phyloP scores from a whole-genome alignment of 1,140 invertebrate genomes.

The Pogonognathellus flavescens region DNA sequence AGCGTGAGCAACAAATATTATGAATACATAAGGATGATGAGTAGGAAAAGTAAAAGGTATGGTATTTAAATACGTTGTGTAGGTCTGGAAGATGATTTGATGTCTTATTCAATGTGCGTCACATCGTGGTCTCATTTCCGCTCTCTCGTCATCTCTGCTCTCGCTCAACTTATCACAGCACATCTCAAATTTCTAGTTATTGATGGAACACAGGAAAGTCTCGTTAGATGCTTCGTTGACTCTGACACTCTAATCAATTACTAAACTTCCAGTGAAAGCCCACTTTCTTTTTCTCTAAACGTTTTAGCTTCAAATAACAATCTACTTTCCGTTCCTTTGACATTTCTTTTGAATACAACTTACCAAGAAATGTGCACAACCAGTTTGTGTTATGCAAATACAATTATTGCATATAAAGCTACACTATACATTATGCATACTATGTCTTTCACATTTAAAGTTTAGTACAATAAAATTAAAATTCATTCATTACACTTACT shows the following conservation, averaged over 20 bases:
- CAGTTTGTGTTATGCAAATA: too few species aligned
- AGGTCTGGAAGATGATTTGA: conserved; percentile 17
- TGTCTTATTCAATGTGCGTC: conserved; percentile 21
- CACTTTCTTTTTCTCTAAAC: neutral
- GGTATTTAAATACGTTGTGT: neutral
- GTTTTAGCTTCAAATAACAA: too few species aligned
- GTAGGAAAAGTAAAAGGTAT: neutral
- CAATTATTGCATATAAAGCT: too few species aligned
- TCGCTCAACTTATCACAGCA: neutral
- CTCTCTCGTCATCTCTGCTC: conserved; percentile 16
- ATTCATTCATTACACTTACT: too few species aligned
- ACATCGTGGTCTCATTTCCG: conserved; percentile 31
- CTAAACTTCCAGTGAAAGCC: neutral
- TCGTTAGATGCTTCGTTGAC: conserved; percentile 31
- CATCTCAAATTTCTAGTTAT: conserved; percentile 29
- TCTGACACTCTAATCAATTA: conserved; percentile 14
- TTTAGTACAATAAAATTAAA: too few species aligned
- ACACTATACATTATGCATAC: too few species aligned
- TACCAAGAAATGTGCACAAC: too few species aligned
- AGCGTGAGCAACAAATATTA: neutral
- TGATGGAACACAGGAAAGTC: conserved; percentile 14
- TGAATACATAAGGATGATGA: neutral
- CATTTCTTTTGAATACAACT: too few species aligned
- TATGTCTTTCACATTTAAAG: too few species aligned
- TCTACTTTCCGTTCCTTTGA: too few species aligned